A percentile compares a stretch with the other conserved stretches of the same genome.
phyloP scores from a whole-genome alignment of 2,797 vertebrate genomes.

The Simalia tracyae region DNA sequence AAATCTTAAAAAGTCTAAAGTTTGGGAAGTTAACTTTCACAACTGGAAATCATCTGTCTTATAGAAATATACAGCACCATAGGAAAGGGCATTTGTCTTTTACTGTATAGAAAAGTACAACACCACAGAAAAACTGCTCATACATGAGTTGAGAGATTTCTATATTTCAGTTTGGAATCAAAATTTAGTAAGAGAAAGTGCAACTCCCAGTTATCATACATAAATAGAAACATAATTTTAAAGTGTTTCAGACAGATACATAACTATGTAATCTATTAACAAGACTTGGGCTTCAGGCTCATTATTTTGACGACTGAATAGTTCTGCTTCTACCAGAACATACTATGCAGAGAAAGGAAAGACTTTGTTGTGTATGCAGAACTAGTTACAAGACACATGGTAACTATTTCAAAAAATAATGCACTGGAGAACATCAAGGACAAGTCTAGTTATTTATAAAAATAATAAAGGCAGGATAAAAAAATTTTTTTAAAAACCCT shows the following conservation, averaged over 20 bases:
- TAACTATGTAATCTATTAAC: constrained; percentile 29
- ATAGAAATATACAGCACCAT: constrained; percentile 26
- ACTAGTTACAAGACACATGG: constrained; percentile 45
- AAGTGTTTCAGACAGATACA: constrained; percentile 29
- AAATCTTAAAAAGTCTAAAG: constrained; percentile 47
- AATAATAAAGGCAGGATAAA: too few species aligned
- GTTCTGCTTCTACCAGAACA: constrained; percentile 21
- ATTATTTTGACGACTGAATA: constrained; percentile 30
- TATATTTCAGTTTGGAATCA: background rate
- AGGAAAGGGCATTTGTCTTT: constrained; percentile 6
- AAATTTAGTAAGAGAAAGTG: background rate
- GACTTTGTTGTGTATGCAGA: constrained; percentile 6
- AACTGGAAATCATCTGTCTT: constrained; percentile 6
- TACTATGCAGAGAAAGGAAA: constrained; percentile 19
- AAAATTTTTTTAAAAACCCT: too few species aligned
- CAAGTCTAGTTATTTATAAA: background rate
- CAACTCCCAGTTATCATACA: background rate
- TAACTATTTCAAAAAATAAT: constrained; percentile 41
- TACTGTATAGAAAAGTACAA: constrained; percentile 17
- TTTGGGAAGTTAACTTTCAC: constrained; percentile 19
- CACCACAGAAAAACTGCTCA: constrained; percentile 17
- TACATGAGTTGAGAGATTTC: constrained; percentile 18
- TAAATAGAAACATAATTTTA: constrained; percentile 41
- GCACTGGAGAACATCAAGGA: background rate
- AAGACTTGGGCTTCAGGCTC: constrained; percentile 33